These are phyloP conservation scores for Spilarctia lutea DNA, from an alignment of 2,888 invertebrate species.

Conservation along the genomic window DNA sequence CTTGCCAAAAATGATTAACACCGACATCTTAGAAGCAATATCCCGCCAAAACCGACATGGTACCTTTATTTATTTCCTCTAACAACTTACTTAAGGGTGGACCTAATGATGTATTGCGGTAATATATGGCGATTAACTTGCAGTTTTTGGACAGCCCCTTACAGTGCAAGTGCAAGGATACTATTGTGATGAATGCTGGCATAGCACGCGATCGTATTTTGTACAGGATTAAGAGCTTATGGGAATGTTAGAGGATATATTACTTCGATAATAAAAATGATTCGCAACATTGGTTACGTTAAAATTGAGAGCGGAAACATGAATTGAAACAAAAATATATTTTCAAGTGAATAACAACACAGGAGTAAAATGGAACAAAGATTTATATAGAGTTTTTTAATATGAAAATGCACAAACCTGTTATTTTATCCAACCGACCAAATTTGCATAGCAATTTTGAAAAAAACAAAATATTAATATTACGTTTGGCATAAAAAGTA, in stretches of 20 bases:
- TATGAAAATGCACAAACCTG: background rate
- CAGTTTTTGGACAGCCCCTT: constrained; percentile 69
- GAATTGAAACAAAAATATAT: background rate
- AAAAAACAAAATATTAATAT: background rate
- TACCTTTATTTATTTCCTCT: constrained; percentile 60
- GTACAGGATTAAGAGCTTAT: constrained; percentile 67
- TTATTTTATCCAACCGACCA: background rate
- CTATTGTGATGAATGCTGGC: constrained; percentile 62
- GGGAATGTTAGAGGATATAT: background rate
- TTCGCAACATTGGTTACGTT: background rate
- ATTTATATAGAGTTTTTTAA: background rate
- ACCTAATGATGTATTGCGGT: constrained; percentile 71
- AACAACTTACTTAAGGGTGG: constrained; percentile 58
- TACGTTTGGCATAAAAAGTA: too few species aligned
- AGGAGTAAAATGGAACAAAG: background rate
- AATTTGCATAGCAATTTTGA: background rate
- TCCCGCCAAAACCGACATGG: constrained; percentile 49
- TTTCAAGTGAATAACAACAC: background rate
- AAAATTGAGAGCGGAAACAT: background rate
- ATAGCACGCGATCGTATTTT: constrained; percentile 78
- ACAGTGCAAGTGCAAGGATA: constrained; percentile 68
- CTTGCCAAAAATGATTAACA: constrained; percentile 59
- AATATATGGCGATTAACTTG: constrained; percentile 80
- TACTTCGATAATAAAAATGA: background rate
- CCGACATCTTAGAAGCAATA: constrained; percentile 48